Evolutionary conservation across 2,797 vertebrate species (phyloP).

Genomic region (Urosaurus nigricauda): DNA sequence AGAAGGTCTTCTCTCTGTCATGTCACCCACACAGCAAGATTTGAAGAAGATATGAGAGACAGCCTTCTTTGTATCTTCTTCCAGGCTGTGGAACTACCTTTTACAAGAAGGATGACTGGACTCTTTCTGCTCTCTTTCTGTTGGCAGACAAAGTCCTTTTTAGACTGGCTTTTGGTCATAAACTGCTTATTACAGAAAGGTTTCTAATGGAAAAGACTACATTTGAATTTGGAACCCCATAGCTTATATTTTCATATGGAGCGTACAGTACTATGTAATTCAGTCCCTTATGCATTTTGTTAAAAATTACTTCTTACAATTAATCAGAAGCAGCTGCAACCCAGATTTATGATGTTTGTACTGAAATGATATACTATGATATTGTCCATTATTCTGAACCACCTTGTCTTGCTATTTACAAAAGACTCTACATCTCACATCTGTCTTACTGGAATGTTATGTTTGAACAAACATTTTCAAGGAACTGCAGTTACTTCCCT

Average conservation of each 20-base stretch:
- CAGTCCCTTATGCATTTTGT: neutral
- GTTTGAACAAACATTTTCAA: neutral
- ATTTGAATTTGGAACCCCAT: neutral
- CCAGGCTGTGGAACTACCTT: no score
- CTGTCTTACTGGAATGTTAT: neutral
- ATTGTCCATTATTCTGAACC: conserved; percentile 4
- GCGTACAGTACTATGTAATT: neutral
- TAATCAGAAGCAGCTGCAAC: neutral
- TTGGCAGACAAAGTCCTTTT: no score
- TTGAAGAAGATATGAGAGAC: no score
- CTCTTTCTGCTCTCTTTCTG: no score
- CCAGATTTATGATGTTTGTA: conserved; percentile 6
- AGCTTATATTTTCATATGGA: neutral
- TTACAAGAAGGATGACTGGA: no score
- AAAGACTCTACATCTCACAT: neutral
- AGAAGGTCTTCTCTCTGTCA: no score
- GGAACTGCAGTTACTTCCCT: neutral
- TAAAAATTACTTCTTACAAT: neutral
- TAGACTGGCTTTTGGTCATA: no score
- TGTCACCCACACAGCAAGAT: no score
- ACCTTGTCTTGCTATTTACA: neutral
- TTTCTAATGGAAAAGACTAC: no score
- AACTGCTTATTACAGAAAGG: no score
- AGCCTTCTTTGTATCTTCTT: no score
- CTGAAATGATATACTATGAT: neutral